Evolutionary conservation across 35 echinoderm and acorn worm genomes (phyloP).

Genomic region (Antedon bifida): DNA sequence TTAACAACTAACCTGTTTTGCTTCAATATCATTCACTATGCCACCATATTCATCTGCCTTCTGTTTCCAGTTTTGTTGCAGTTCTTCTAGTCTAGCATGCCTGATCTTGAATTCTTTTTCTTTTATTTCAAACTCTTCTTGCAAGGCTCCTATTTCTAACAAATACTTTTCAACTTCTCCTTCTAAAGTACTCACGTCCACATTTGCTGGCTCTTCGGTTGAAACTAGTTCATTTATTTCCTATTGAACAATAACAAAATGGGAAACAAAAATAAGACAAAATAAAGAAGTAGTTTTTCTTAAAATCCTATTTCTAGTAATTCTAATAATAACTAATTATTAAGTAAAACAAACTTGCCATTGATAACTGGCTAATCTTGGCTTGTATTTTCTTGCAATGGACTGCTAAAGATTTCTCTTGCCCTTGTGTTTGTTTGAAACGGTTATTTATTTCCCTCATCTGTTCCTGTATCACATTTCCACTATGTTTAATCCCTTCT

Average conservation of each 20-base stretch:
- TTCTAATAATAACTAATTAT: too few species aligned
- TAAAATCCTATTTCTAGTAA: too few species aligned
- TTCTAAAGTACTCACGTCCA: conserved; percentile 59
- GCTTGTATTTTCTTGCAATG: conserved; percentile 44
- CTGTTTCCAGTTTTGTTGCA: conserved; percentile 22
- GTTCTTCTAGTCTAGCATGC: background rate
- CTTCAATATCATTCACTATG: conserved; percentile 38
- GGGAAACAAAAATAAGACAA: too few species aligned
- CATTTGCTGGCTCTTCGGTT: conserved; percentile 40
- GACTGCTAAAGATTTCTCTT: background rate
- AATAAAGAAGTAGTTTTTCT: too few species aligned
- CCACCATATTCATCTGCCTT: conserved; percentile 36
- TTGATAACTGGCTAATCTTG: conserved; percentile 22
- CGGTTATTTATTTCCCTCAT: background rate
- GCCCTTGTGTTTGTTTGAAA: conserved; percentile 25
- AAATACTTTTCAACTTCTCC: conserved; percentile 40
- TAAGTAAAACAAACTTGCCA: background rate
- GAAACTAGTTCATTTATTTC: conserved; percentile 54
- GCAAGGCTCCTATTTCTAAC: background rate
- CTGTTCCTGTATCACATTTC: background rate
- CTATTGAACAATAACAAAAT: conserved; percentile 16
- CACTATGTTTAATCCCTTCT: background rate
- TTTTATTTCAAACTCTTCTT: conserved; percentile 19
- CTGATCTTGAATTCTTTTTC: conserved; percentile 9
- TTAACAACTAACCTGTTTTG: too few species aligned